Base-by-base conservation (phyloP, 2,888 invertebrate genomes). In the Tanypteryx hageni region DNA sequence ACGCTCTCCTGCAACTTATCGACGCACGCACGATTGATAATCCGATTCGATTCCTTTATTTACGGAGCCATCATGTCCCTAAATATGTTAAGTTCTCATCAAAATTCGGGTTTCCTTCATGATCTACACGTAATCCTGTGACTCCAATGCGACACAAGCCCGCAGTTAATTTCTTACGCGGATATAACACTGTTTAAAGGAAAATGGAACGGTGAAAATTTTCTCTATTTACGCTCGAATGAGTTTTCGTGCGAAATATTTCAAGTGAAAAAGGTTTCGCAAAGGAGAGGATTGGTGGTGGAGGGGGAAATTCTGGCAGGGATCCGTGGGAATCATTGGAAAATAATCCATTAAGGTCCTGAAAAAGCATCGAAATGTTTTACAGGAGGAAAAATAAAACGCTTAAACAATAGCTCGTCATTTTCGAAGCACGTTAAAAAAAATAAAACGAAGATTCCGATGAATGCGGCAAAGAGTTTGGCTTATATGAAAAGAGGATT, bases 401-500 rank as follows among this genome's bases (percentile, higher is more conserved):
- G 22, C 76, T 76, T 76, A 76, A 76, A 76, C 76, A 76, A 76
- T 76, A 76, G 76, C n/a, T 22, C 76, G 76, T 76, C 76, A 76
- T 76, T 76, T 76, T 76, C 76, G 27, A 76, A 76, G 76, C 76
- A 76, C 76, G 76, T 27, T 5, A 22, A 76, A 76, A 76, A 76
- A 76, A 27, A 76, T 76, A 22, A 76, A 76, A 22, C 76, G 76
- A 76, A 76, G 76, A 76, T 76, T 76, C 27, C 27, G 18, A 76
- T 76, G 76, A 76, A 76, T 76, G 27, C 22, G 76, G 22, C 76
- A 76, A 76, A 76, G 76, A 76, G 76, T 76, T 76, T 76, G 76
- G 76, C 76, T 76, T 76, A 76, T 76, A 76, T 76, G 76, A 27
- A 76, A 64, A 68, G 89, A 64, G 89, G 89, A 64, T 89, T 89